Evolutionary conservation across 2,113 vertebrate species (phyloP).

Genomic region (Platichthys stellatus): DNA sequence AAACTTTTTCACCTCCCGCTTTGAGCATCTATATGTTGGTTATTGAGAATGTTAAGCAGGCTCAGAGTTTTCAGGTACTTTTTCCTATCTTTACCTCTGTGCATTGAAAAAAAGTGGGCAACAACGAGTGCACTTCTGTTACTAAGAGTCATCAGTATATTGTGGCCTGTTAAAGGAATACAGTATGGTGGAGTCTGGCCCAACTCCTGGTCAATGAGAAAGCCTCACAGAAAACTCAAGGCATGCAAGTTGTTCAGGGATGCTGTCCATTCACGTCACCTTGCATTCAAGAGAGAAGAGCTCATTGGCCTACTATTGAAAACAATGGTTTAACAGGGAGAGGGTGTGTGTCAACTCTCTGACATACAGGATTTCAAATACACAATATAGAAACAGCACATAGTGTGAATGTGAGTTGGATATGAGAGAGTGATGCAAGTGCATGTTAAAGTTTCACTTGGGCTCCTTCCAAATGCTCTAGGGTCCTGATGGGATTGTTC

Average conservation of each 20-base stretch:
- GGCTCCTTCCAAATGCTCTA: slow-evolving; percentile 54
- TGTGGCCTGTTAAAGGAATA: slow-evolving; percentile 44
- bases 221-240: slow-evolving; percentile 44
- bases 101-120: slow-evolving; percentile 13
- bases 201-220: slow-evolving; percentile 47
- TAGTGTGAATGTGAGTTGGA: slow-evolving; percentile 28
- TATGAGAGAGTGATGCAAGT: slow-evolving; percentile 12
- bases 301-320: slow-evolving; percentile 49
- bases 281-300: slow-evolving; percentile 58
- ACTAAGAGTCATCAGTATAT: slow-evolving; percentile 50
- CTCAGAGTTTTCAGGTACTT: slow-evolving; percentile 18
- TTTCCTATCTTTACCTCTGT: slow-evolving; percentile 17
- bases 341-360: slow-evolving; percentile 42
- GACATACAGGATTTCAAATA: slow-evolving; percentile 38
- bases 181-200: slow-evolving; percentile 30
- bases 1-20: slow-evolving; percentile 33
- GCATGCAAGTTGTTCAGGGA: slow-evolving; percentile 31
- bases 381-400: slow-evolving; percentile 48
- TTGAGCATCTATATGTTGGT: slow-evolving; percentile 18
- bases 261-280: slow-evolving; percentile 46
- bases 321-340: slow-evolving; percentile 34
- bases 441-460: slow-evolving; percentile 46
- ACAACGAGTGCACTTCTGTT: slow-evolving; percentile 44
- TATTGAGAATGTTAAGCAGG: slow-evolving; percentile 15
- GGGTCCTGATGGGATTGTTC: slow-evolving; percentile 52